Conservation (phyloP, 1,140 invertebrate genomes). For the Dendrolimus kikuchii region DNA sequence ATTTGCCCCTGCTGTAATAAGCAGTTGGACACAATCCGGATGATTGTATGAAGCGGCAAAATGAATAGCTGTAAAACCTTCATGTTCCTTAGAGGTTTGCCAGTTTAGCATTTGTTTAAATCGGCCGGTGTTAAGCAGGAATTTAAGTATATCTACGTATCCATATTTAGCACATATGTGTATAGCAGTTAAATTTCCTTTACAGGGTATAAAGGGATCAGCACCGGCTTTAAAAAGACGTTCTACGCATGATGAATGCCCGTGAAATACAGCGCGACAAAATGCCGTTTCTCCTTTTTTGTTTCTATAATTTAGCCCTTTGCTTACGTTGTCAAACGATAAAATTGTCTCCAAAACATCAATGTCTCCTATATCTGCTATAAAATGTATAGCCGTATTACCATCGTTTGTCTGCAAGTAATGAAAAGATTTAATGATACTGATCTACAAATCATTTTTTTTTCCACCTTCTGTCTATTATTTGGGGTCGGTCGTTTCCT, state of each 20-base stretch:
- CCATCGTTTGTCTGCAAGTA: conserved; percentile 72
- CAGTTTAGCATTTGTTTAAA: too few relatives aligned
- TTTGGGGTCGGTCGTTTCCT: not conserved
- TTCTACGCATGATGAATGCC: conserved; percentile 60
- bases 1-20: conserved; percentile 74
- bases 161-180: conserved; percentile 62
- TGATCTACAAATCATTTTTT: not conserved
- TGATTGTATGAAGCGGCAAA: conserved; percentile 79
- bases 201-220: conserved; percentile 48
- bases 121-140: conserved; percentile 41
- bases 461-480: not conserved
- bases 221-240: conserved; percentile 67
- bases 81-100: conserved; percentile 26
- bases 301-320: conserved; percentile 56
- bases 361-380: conserved; percentile 73
- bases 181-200: conserved; percentile 52
- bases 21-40: conserved; percentile 74
- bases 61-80: conserved; percentile 78
- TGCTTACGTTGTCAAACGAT: conserved; percentile 68
- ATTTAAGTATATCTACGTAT: conserved; percentile 48
- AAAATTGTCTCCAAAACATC: conserved; percentile 77
- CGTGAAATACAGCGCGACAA: conserved; percentile 65
- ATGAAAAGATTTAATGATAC: not conserved
- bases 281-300: conserved; percentile 69
- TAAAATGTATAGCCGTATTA: conserved; percentile 72